These are phyloP conservation scores for Stenichneumon culpator DNA, from an alignment of 2,888 invertebrate species.

Conservation along the genomic window DNA sequence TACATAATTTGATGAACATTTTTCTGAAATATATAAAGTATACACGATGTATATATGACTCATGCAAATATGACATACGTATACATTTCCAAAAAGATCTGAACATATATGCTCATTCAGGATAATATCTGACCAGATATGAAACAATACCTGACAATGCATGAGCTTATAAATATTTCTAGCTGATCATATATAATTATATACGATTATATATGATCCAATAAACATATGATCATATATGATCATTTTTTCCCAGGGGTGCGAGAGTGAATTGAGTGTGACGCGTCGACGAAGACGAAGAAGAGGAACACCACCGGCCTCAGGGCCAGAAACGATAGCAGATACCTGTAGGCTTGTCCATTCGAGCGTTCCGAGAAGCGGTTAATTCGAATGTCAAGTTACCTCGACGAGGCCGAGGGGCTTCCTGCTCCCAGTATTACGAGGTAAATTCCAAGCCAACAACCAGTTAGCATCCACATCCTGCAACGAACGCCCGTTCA, in stretches of 20 bases:
- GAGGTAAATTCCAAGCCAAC: slow-evolving; percentile 66
- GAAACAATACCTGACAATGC: too few relatives aligned
- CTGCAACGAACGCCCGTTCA: slow-evolving; percentile 61
- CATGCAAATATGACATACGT: too few relatives aligned
- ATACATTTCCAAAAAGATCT: too few relatives aligned
- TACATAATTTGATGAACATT: too few relatives aligned
- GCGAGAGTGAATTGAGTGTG: slow-evolving; percentile 69
- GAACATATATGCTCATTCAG: too few relatives aligned
- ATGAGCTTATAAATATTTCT: too few relatives aligned
- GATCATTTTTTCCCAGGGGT: slow-evolving; percentile 75
- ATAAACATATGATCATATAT: too few relatives aligned
- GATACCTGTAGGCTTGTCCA: slow-evolving; percentile 63
- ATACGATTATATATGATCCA: too few relatives aligned
- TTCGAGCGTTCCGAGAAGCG: slow-evolving; percentile 74
- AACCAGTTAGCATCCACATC: slow-evolving; percentile 69
- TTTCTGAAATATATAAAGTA: too few relatives aligned
- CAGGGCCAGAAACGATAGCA: slow-evolving; percentile 56
- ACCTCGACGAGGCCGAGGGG: slow-evolving; percentile 70
- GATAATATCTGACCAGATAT: too few relatives aligned
- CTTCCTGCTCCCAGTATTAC: slow-evolving; percentile 80
- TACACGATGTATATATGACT: too few relatives aligned
- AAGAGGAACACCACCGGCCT: slow-evolving; percentile 6
- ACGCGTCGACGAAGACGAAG: slow-evolving; percentile 36
- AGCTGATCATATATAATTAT: too few relatives aligned
- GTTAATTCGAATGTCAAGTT: slow-evolving; percentile 78